A percentile compares a stretch with the other conserved stretches of the same genome.
These are phyloP conservation scores for Drosophila rufa DNA, from an alignment of 1,140 invertebrate species.

Conservation along the genomic window DNA sequence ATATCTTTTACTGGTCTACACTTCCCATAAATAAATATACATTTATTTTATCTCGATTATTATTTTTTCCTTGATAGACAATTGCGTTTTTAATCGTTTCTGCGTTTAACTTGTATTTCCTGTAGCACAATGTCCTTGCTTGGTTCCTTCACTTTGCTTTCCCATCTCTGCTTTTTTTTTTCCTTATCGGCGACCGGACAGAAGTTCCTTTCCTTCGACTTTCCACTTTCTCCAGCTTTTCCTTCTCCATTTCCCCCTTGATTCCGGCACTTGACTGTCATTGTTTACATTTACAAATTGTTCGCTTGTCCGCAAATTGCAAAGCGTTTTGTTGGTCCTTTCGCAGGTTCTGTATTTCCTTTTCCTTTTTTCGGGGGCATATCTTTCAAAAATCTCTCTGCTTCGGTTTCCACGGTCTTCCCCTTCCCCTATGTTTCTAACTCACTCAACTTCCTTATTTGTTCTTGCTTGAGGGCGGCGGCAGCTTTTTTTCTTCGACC, in stretches of 20 bases:
- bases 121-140: conserved; percentile 44
- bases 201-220: conserved; percentile 40
- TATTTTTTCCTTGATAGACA: conserved; percentile 50
- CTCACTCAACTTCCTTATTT: conserved; percentile 41
- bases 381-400: conserved; percentile 62
- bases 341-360: conserved; percentile 21
- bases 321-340: conserved; percentile 52
- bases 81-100: conserved; percentile 78
- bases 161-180: conserved; percentile 10
- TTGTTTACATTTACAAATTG: conserved; percentile 84
- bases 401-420: conserved; percentile 30
- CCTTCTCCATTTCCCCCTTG: conserved; percentile 31
- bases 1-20: not conserved
- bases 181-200: conserved; percentile 66
- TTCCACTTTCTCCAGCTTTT: conserved; percentile 22
- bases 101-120: conserved; percentile 68
- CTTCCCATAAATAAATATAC: not conserved
- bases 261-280: conserved; percentile 77
- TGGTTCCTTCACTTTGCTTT: conserved; percentile 40
- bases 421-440: conserved; percentile 21
- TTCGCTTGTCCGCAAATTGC: conserved; percentile 82
- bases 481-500: conserved; percentile 27
- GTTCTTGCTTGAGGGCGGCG: conserved; percentile 49
- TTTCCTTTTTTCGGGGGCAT: conserved; percentile 35
- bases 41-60: not conserved